Evolutionary conservation across 2,113 vertebrate species (phyloP).

Genomic region (Clarias magur): DNA sequence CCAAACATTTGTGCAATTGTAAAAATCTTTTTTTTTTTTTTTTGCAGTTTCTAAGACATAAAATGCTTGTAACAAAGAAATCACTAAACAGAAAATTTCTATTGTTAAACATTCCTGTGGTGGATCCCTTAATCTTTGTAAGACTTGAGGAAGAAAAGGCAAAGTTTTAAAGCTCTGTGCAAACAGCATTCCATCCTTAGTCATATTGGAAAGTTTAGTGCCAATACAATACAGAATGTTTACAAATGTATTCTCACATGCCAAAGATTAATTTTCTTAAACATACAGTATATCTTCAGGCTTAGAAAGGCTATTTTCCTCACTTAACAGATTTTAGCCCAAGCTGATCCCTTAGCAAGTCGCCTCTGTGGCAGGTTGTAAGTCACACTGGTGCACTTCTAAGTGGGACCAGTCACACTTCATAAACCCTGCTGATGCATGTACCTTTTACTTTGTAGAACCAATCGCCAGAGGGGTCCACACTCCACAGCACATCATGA

Average conservation of each 20-base stretch:
- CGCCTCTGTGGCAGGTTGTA: slow-evolving; percentile 56
- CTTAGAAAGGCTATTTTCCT: neutral
- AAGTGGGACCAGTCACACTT: slow-evolving; percentile 60
- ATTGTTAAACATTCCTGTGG: too few relatives aligned
- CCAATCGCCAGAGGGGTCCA: slow-evolving; percentile 54
- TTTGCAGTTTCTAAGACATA: too few relatives aligned
- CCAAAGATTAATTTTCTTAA: neutral
- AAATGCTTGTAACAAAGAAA: too few relatives aligned
- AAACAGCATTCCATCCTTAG: neutral
- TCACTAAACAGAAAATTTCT: too few relatives aligned
- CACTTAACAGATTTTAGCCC: slow-evolving; percentile 21
- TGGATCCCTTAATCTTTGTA: too few relatives aligned
- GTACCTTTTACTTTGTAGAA: slow-evolving; percentile 35
- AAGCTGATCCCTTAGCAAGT: slow-evolving; percentile 56
- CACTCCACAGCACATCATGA: slow-evolving; percentile 32
- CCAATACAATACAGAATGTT: neutral
- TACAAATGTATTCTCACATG: neutral
- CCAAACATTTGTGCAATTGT: too few relatives aligned
- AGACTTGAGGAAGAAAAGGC: too few relatives aligned
- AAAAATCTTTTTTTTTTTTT: too few relatives aligned
- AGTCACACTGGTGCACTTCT: slow-evolving; percentile 61
- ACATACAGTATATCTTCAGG: neutral
- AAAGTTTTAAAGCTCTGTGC: neutral
- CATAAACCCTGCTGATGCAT: slow-evolving; percentile 61
- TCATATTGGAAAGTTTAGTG: neutral